Evolutionary conservation across 1,140 invertebrate genomes (phyloP).

Genomic region (Eupeodes corollae): DNA sequence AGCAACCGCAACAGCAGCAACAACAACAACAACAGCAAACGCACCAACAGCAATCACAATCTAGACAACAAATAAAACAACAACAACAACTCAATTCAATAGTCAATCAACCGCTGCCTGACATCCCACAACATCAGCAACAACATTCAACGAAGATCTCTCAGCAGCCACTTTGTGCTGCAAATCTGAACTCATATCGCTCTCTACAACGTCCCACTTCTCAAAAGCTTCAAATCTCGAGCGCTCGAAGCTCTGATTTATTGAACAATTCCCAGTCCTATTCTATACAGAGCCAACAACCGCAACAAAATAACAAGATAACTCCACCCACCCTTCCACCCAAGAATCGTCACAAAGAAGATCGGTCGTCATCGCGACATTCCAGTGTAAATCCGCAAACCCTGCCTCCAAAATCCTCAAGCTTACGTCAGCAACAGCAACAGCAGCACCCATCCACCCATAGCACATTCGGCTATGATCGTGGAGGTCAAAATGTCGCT

Average conservation of each 20-base stretch:
- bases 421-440: conserved; percentile 21
- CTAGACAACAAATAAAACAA: conserved; percentile 16
- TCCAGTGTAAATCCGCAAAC: conserved; percentile 29
- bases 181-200: conserved; percentile 32
- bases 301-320: conserved; percentile 15
- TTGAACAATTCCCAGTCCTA: not conserved
- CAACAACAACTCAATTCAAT: conserved; percentile 16
- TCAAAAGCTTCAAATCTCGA: conserved; percentile 7
- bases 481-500: conserved; percentile 9
- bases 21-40: conserved; percentile 5
- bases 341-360: conserved; percentile 33
- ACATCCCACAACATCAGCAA: conserved; percentile 23
- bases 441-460: conserved; percentile 9
- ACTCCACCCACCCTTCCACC: conserved; percentile 32
- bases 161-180: conserved; percentile 30
- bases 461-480: conserved; percentile 10
- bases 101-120: conserved; percentile 34
- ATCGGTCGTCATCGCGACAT: conserved; percentile 5
- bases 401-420: conserved; percentile 26
- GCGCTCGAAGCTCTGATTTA: not conserved
- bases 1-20: conserved; percentile 7
- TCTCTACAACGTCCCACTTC: conserved; percentile 29
- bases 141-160: conserved; percentile 24
- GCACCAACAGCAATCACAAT: conserved; percentile 12
- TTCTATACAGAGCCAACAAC: conserved; percentile 8